Evolutionary conservation across 2,113 vertebrate genomes (phyloP).

Genomic region (Zosterops hypoxanthus): DNA sequence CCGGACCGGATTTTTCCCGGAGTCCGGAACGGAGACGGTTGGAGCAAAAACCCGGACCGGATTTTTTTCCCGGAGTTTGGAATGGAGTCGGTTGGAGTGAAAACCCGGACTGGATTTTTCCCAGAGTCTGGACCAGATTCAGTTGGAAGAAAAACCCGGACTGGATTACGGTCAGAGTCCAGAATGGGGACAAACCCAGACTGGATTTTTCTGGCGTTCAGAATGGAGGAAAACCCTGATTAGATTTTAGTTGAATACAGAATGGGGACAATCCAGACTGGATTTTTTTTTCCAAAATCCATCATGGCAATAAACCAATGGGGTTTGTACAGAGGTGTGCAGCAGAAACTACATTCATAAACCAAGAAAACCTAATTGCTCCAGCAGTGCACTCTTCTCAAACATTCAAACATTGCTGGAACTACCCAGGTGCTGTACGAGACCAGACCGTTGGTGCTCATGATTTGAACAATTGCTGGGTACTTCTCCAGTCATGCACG

Average conservation of each 20-base stretch:
- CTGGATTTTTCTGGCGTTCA: no score
- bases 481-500: not conserved
- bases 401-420: not conserved
- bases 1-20: no score
- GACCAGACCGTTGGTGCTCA: rapidly evolving
- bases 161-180: no score
- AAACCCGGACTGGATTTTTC: no score
- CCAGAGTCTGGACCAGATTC: no score
- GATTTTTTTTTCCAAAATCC: rapidly evolving
- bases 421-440: not conserved
- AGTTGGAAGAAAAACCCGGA: no score
- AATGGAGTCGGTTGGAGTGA: not conserved
- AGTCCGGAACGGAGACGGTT: not conserved
- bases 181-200: no score
- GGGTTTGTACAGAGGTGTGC: not conserved
- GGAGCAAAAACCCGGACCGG: not conserved
- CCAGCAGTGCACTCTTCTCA: not conserved
- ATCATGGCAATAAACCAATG: not conserved
- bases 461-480: not conserved
- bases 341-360: not conserved
- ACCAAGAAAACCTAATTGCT: not conserved
- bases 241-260: not conserved
- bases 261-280: not conserved
- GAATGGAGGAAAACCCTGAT: not conserved
- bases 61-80: not conserved